Evolutionary conservation across 1,140 invertebrate genomes (phyloP).

Genomic region (Drosophila aff.): DNA sequence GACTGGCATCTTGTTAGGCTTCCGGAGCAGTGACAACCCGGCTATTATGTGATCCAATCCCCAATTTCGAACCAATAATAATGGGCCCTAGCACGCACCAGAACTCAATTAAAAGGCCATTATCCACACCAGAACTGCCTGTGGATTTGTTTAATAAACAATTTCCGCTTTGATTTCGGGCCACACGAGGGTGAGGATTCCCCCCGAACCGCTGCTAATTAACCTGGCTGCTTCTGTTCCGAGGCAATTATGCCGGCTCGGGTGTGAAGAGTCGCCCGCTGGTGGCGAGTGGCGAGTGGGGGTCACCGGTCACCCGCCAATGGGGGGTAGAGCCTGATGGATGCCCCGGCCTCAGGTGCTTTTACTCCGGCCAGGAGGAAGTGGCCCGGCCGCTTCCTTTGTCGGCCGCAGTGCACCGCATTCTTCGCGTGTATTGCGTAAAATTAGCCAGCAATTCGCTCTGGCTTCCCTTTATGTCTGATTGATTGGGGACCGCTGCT

Average conservation of each 20-base stretch:
- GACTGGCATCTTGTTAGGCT: slow-evolving; percentile 16
- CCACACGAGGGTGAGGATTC: slow-evolving; percentile 29
- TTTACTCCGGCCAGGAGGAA: slow-evolving; percentile 49
- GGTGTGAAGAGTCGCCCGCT: slow-evolving; percentile 67
- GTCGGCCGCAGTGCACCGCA: slow-evolving; percentile 38
- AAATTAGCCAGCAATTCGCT: slow-evolving; percentile 73
- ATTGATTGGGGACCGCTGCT: slow-evolving; percentile 55
- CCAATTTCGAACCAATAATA: slow-evolving; percentile 27
- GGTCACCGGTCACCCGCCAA: slow-evolving; percentile 7
- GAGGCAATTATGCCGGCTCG: slow-evolving; percentile 58
- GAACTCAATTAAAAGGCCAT: slow-evolving; percentile 73
- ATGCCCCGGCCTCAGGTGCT: slow-evolving; percentile 45
- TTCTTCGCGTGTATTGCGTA: slow-evolving; percentile 57
- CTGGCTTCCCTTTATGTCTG: slow-evolving; percentile 48
- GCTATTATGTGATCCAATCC: slow-evolving; percentile 50
- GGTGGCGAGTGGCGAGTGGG: slow-evolving; percentile 16
- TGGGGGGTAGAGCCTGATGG: slow-evolving; percentile 14
- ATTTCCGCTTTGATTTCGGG: slow-evolving; percentile 72
- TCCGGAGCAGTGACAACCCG: slow-evolving; percentile 11
- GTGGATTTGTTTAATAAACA: slow-evolving; percentile 77
- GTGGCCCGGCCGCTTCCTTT: slow-evolving; percentile 57
- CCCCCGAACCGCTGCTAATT: slow-evolving; percentile 45
- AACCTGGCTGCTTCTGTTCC: slow-evolving; percentile 28
- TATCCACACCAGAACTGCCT: slow-evolving; percentile 56
- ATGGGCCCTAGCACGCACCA: slow-evolving; percentile 46